A percentile compares a stretch with the other conserved stretches of the same genome.
phyloP scores from a whole-genome alignment of 2,888 invertebrate genomes.

The Dermolepida albohirtum region DNA sequence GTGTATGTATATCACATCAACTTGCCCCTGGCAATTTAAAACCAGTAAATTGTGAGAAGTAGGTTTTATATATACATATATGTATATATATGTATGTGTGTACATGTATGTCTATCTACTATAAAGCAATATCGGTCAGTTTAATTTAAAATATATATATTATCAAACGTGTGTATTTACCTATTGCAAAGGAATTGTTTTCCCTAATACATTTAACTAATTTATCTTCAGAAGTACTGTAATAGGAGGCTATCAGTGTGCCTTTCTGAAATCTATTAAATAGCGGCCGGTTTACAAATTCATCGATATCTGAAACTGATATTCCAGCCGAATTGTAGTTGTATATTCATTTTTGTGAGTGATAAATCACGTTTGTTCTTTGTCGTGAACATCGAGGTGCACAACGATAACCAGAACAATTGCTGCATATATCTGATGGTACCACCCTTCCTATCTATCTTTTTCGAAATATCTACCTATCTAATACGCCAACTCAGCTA shows the following conservation, averaged over 20 bases:
- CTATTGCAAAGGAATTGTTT: too few relatives aligned
- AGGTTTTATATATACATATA: too few relatives aligned
- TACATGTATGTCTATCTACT: too few relatives aligned
- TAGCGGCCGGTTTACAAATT: neutral
- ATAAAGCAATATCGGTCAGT: too few relatives aligned
- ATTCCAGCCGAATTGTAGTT: conserved; percentile 13
- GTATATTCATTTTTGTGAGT: conserved; percentile 17
- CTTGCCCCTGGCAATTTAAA: too few relatives aligned
- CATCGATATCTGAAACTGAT: conserved; percentile 32
- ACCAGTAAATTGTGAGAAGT: too few relatives aligned
- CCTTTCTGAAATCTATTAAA: conserved; percentile 15
- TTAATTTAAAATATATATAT: too few relatives aligned
- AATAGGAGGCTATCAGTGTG: neutral
- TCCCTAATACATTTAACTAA: too few relatives aligned
- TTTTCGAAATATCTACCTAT: conserved; percentile 12
- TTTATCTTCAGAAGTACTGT: conserved; percentile 7
- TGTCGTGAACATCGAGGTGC: conserved; percentile 23
- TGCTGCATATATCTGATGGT: conserved; percentile 24
- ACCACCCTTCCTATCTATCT: conserved; percentile 33
- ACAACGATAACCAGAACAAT: conserved; percentile 33
- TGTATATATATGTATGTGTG: too few relatives aligned
- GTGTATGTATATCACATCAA: too few relatives aligned
- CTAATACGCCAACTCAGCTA: conserved; percentile 28
- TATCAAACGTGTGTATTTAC: too few relatives aligned
- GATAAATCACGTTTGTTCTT: conserved; percentile 37